These are phyloP conservation scores for Montipora cactus DNA, from an alignment of 64 coral and sea anemone genomes.

Conservation along the genomic window DNA sequence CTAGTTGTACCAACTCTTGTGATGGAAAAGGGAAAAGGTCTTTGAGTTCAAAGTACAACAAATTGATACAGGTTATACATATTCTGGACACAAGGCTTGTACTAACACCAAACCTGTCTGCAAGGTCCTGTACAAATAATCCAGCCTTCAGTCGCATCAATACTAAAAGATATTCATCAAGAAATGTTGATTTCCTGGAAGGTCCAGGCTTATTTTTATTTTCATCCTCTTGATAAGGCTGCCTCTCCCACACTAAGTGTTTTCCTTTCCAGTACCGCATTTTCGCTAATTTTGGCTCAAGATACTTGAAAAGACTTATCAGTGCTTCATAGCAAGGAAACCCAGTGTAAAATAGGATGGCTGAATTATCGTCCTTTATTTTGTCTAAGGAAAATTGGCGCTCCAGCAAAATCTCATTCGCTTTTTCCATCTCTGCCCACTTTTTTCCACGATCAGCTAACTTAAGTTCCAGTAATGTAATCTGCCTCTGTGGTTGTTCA, in stretches of 20 bases:
- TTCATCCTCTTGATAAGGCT: slow-evolving; percentile 6
- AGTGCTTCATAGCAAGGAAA: slow-evolving; percentile 25
- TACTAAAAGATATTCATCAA: slow-evolving; percentile 48
- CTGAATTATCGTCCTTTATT: slow-evolving; percentile 60
- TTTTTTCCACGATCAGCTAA: background rate
- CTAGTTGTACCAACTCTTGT: slow-evolving; percentile 17
- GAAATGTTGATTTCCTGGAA: background rate
- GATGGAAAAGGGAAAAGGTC: slow-evolving; percentile 58
- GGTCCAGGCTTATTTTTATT: slow-evolving; percentile 51
- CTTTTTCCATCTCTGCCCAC: background rate
- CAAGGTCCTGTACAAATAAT: slow-evolving; percentile 50
- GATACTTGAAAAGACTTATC: slow-evolving; percentile 31
- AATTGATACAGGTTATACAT: background rate
- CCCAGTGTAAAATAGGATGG: background rate
- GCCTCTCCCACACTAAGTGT: background rate
- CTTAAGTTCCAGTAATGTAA: background rate
- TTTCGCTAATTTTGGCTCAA: slow-evolving; percentile 66
- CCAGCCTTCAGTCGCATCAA: slow-evolving; percentile 58
- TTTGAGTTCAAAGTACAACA: background rate
- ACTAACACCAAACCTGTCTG: slow-evolving; percentile 47
- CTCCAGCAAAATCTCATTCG: background rate
- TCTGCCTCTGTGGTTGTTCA: background rate
- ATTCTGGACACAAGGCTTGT: slow-evolving; percentile 1
- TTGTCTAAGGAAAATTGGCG: slow-evolving; percentile 52
- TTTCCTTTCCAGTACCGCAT: slow-evolving; percentile 64